phyloP scores from a whole-genome alignment of 2,797 vertebrate species.

The Amazona ochrocephala region DNA sequence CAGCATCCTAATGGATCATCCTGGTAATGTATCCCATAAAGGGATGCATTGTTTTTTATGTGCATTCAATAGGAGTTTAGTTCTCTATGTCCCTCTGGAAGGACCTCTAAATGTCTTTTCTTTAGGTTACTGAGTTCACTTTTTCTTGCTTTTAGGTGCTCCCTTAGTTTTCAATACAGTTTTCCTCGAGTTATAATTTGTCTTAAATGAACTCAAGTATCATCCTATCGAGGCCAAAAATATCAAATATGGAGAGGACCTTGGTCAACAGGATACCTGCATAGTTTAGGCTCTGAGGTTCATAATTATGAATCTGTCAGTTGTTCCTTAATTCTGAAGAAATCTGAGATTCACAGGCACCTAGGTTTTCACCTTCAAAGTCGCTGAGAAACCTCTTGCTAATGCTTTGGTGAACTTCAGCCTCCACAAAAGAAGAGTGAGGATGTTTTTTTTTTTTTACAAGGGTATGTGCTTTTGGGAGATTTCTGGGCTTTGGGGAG shows the following conservation, averaged over 20 bases:
- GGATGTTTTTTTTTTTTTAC: not conserved
- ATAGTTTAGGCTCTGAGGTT: not conserved
- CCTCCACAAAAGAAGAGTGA: not conserved
- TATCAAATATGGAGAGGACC: not conserved
- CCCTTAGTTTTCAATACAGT: not conserved
- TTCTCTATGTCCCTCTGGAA: not conserved
- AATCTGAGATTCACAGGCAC: not conserved
- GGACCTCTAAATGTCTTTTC: fast-evolving
- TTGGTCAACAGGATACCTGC: not conserved
- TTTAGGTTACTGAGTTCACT: not conserved
- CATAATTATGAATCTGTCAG: not conserved
- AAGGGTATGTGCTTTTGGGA: not conserved
- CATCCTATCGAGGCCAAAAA: not conserved
- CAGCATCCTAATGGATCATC: not conserved
- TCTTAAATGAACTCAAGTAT: not conserved
- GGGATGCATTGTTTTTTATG: fast-evolving
- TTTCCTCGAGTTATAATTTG: not conserved
- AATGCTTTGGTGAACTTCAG: not conserved
- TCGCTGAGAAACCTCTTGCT: not conserved
- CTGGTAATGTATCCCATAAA: not conserved
- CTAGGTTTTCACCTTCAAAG: not conserved
- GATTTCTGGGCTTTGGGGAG: not conserved
- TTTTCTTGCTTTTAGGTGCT: not conserved
- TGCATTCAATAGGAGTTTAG: not conserved
- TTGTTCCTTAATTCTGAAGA: not conserved